Base-by-base conservation (phyloP, 2,113 vertebrate genomes). In the Macroglossus sobrinus region DNA sequence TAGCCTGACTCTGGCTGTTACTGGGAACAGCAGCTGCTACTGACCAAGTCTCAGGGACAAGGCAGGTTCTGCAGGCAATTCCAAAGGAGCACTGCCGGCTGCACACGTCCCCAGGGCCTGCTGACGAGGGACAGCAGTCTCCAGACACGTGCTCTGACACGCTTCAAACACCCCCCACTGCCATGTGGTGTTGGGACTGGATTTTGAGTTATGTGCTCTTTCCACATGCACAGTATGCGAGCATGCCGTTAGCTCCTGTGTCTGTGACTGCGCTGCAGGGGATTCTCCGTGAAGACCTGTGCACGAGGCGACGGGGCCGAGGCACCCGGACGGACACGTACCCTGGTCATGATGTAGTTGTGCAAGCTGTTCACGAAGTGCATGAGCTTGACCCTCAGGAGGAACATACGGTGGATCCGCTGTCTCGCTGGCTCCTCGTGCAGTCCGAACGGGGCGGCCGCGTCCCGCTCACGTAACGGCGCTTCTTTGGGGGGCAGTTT, bases 321-420 rank as follows among this genome's bases (percentile, higher is more conserved):
- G 47, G 71, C 0, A 13, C 24, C 24, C 0, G 2, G 33, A 35
- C 0, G 76, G 86, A 89, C 47, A 98, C 99, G 91, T 96, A 99
- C 99, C 98, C 99, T 98, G 45, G 99, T 99, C 99, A 99, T 99
- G 98, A 99, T 99, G 98, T 99, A 99, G 98, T 99, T 99, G 98
- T 99, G 99, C 19, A 99, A 98, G 86, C 99, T 99, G 99, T 99
- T 99, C 94, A 99, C 99, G 97, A 99, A 99, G 97, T 99, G 99
- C 99, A 99, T 99, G 69, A 99, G 99, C 98, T 99, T 99, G 96
- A 99, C 99, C 64, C 99, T 97, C 66, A 99, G 97, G 78, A 99
- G 99, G 96, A 99, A 99, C 99, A 99, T 99, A 24, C 99, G 98
- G 97, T 99, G 99, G 94, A 99, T 99, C 98, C 99, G 99, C 66